A percentile compares a stretch with the other conserved stretches of the same genome.
Evolutionary conservation across 37 sponge, comb jelly and placozoan species (phyloP).

Genomic region (Ephydatia muelleri): DNA sequence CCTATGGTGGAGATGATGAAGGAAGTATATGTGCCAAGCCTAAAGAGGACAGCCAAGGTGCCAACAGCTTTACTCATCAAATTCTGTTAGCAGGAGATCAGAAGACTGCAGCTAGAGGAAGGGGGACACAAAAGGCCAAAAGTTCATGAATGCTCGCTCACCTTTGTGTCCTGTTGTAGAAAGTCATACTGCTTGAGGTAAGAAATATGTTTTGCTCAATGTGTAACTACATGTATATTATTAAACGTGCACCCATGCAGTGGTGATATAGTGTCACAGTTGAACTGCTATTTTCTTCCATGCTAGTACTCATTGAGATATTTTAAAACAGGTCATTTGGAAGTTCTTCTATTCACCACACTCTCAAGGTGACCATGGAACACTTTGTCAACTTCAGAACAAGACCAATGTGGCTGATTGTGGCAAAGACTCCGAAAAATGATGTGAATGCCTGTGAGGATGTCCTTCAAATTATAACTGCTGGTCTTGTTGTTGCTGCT

Average conservation of each 20-base stretch:
- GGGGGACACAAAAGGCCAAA: not conserved
- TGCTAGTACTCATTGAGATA: no score
- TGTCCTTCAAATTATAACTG: not conserved
- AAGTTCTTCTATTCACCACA: slow-evolving; percentile 25
- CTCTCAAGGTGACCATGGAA: no score
- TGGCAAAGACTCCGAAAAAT: slow-evolving; percentile 8
- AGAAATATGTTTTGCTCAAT: no score
- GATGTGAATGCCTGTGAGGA: slow-evolving; percentile 28
- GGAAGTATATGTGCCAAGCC: no score
- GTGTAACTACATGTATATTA: not conserved
- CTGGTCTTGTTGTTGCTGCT: slow-evolving; percentile 15
- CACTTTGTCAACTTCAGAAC: no score
- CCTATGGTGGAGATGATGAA: no score
- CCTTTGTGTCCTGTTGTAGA: slow-evolving; percentile 9
- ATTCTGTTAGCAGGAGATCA: slow-evolving; percentile 19
- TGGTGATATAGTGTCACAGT: not conserved
- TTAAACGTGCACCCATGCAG: not conserved
- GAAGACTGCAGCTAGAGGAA: slow-evolving; percentile 25
- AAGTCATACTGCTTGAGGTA: slow-evolving; percentile 5
- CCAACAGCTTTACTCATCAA: not conserved
- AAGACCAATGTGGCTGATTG: slow-evolving; percentile 21
- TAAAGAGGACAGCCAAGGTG: no score
- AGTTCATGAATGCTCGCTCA: slow-evolving; percentile 2
- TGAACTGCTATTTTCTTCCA: not conserved
- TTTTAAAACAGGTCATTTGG: slow-evolving; percentile 25